These are phyloP conservation scores for Callyntrura sp. DNA, from an alignment of 2,888 invertebrate genomes.

Conservation along the genomic window DNA sequence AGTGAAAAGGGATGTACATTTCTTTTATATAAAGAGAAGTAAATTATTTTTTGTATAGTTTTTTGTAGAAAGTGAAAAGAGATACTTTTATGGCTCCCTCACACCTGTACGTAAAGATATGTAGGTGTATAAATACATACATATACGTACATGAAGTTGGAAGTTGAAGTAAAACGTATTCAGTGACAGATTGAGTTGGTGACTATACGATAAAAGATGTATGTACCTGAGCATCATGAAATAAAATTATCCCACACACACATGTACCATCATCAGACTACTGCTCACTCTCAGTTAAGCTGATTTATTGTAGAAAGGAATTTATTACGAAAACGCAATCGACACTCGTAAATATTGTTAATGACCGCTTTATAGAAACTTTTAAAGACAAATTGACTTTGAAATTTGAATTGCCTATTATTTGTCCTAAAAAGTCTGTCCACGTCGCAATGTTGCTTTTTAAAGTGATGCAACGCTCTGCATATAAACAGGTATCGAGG, in stretches of 20 bases:
- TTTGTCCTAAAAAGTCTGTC: constrained; percentile 16
- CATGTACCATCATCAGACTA: not conserved
- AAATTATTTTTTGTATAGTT: constrained; percentile 37
- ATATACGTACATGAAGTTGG: too few species aligned
- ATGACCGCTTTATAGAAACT: not conserved
- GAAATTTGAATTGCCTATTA: constrained; percentile 5
- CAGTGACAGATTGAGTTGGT: constrained; percentile 44
- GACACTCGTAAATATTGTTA: not conserved
- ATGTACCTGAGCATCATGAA: not conserved
- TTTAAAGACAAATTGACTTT: not conserved
- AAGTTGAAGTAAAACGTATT: not conserved
- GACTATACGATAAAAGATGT: constrained; percentile 21
- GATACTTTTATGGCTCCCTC: constrained; percentile 31
- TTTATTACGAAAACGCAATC: constrained; percentile 46
- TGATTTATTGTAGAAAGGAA: constrained; percentile 30
- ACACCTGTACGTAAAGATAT: not conserved
- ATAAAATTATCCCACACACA: too few species aligned
- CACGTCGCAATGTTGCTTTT: not conserved
- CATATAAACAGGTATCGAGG: constrained; percentile 45
- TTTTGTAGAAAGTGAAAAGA: constrained; percentile 46
- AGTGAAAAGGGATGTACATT: too few species aligned
- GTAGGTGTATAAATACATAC: too few species aligned
- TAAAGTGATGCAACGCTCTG: not conserved
- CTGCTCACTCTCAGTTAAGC: not conserved
- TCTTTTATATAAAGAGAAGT: too few species aligned